Percentiles rank a stretch among this genome's conserved stretches.
Evolutionary conservation across 2,888 invertebrate species (phyloP).

Genomic region (Melipona bicolor): DNA sequence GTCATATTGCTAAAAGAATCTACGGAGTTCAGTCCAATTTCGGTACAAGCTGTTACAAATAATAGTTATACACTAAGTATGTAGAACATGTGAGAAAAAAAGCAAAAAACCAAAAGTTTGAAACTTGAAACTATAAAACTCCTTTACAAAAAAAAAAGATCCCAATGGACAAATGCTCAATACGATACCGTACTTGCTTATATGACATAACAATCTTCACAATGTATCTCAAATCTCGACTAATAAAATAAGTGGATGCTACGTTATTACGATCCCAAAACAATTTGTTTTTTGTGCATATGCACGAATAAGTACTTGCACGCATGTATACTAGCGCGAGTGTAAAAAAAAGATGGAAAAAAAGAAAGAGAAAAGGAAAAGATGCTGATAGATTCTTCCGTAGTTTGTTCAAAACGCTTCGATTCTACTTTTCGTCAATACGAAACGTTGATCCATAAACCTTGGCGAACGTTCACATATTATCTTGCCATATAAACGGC

Average conservation of each 20-base stretch:
- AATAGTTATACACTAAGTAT: conserved; percentile 58
- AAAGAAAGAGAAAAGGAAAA: neutral
- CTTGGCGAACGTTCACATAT: conserved; percentile 49
- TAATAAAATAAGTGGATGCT: conserved; percentile 1
- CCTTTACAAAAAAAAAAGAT: neutral
- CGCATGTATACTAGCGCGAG: neutral
- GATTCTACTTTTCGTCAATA: conserved; percentile 37
- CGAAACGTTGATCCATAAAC: conserved; percentile 65
- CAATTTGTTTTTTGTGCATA: too few relatives aligned
- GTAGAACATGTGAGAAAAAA: neutral
- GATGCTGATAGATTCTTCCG: conserved; percentile 21
- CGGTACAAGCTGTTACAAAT: conserved; percentile 62
- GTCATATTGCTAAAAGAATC: neutral
- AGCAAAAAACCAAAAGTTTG: neutral
- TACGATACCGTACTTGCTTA: neutral
- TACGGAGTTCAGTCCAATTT: neutral
- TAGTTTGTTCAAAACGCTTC: conserved; percentile 33
- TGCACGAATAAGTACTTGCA: too few relatives aligned
- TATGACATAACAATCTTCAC: neutral
- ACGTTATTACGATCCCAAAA: too few relatives aligned
- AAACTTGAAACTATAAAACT: conserved; percentile 10
- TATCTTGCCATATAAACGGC: conserved; percentile 61
- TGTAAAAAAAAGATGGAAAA: neutral
- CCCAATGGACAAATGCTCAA: neutral
- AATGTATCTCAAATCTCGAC: neutral